These are phyloP conservation scores for Aplodontia rufa DNA, from an alignment of 2,113 vertebrate genomes.

Conservation along the genomic window DNA sequence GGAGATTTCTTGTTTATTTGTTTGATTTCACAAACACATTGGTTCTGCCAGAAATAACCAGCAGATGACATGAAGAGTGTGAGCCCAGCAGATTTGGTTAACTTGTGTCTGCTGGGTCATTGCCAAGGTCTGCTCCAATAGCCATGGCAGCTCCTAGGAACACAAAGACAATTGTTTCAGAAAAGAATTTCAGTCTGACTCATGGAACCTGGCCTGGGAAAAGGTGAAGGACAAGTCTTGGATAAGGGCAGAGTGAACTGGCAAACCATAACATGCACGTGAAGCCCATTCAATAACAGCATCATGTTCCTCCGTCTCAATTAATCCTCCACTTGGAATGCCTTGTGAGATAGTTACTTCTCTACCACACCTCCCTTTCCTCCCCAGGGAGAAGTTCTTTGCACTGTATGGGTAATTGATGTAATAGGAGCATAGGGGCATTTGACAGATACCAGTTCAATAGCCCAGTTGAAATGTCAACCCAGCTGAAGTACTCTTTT, in stretches of 20 bases:
- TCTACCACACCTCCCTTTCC: not conserved
- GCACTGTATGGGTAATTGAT: not conserved
- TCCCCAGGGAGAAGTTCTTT: not conserved
- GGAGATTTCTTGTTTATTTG: not conserved
- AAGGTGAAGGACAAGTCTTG: not conserved
- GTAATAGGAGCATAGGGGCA: accelerated
- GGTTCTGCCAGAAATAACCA: not conserved
- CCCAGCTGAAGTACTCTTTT: not conserved
- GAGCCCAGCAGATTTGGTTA: not conserved
- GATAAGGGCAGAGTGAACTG: not conserved
- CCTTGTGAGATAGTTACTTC: not conserved
- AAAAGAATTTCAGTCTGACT: not conserved
- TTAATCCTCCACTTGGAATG: not conserved
- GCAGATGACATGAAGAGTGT: not conserved
- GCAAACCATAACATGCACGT: not conserved
- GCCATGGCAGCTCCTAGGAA: not conserved
- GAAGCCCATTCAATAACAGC: not conserved
- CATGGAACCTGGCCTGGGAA: not conserved
- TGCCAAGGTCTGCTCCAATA: not conserved
- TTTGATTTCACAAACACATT: not conserved
- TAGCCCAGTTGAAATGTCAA: not conserved
- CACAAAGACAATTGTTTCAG: not conserved
- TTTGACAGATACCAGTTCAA: not conserved
- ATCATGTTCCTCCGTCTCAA: not conserved
- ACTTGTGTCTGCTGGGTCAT: not conserved